Evolutionary conservation across 2,797 vertebrate species (phyloP), one percentile per base, ranked within the genome.

Genomic region (Cuniculus paca): DNA sequence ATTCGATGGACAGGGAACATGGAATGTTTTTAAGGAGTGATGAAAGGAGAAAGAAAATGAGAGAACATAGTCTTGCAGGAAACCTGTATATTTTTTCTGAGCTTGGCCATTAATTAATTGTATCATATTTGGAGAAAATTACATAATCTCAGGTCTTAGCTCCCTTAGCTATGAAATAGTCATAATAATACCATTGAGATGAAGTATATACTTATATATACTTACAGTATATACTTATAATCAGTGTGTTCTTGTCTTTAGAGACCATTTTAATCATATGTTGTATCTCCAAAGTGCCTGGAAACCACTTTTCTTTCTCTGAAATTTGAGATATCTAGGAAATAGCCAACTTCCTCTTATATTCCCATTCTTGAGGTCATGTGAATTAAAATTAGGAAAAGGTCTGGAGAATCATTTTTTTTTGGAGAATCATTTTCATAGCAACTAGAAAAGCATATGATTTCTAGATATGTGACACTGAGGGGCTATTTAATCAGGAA

Each of bases 261-360:
- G 81, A 93, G 39, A 77, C 24, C 1, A 52, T 52, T 91, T 50
- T 28, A 24, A 24, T 26, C 13, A 72, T 4, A 2, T 86, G 85
- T 91, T 83, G 2, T 79, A 56, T 61, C 24, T 88, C 31, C 1
- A 86, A 80, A 61, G 39, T 61, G 16, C 12, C 52, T 39, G 12
- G 78, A 79, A 94, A 82, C 9, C 1, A 74, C 81, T 95, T 74
- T 39, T 74, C 17, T 11, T 20, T 90, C 95, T 86, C 31, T 90
- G 90, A 54, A 85, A 39, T 78, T 80, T 75, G 45, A 80, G 7
- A 82, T 94, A 24, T 80, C 70, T 92, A 88, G 54, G 72, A 42
- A 93, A 65, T 12, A 82, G 78, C 12, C 45, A 85, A 9, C 42
- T 95, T 97, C 28, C 45, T 81, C 60, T 34, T 87, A 31, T 11